Conservation (phyloP, 2,797 vertebrate genomes). For the Avahi laniger region DNA sequence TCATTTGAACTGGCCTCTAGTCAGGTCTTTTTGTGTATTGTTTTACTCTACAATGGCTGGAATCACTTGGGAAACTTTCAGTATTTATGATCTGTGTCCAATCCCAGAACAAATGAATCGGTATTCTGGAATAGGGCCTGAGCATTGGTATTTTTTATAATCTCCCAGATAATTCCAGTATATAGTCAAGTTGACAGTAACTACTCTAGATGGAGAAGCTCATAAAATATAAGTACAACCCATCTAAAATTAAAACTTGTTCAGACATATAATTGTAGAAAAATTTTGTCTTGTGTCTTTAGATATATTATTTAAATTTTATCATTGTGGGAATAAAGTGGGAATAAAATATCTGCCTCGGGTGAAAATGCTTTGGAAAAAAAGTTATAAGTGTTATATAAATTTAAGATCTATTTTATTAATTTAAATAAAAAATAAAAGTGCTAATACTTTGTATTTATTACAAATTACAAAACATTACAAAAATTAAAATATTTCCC, state of each 20-base stretch:
- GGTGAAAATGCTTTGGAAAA: slow-evolving; percentile 15
- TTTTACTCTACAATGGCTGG: background rate
- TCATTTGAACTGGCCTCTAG: background rate
- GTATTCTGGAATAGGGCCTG: background rate
- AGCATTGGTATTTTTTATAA: background rate
- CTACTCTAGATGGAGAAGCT: background rate
- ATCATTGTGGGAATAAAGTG: slow-evolving; percentile 20
- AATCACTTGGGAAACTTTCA: background rate
- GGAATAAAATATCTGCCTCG: slow-evolving; percentile 22
- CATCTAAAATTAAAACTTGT: background rate
- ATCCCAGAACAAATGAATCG: background rate
- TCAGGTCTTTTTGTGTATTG: background rate
- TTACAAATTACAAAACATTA: background rate
- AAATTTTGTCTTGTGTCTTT: background rate
- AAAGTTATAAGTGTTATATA: background rate
- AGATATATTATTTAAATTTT: slow-evolving; percentile 6
- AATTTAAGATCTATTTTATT: slow-evolving; percentile 15
- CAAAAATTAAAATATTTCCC: slow-evolving; percentile 35
- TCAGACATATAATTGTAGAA: background rate
- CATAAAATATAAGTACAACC: background rate
- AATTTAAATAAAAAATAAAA: slow-evolving; percentile 40
- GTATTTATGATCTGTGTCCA: background rate
- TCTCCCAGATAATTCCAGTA: background rate
- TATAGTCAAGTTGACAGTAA: background rate
- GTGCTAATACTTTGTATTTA: background rate